Evolutionary conservation across 1,140 invertebrate genomes (phyloP), one percentile per base, ranked within the genome.

Genomic region (Orius insidiosus): DNA sequence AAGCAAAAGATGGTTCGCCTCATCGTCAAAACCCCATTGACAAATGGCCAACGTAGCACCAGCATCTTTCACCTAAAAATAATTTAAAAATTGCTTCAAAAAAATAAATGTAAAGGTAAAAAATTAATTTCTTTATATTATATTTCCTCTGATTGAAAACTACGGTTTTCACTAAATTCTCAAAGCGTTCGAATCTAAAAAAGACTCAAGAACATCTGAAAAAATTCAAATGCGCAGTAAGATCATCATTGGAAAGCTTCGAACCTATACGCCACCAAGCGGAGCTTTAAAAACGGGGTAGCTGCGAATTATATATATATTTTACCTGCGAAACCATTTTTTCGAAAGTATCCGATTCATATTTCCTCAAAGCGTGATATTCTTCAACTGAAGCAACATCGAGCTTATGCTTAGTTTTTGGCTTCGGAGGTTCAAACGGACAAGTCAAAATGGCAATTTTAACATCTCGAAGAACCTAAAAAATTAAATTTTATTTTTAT

Each of bases 21-120:
- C 96, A 63, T 99, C 96, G 64, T 99, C 96, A 64, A 99, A 99
- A 48, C 96, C 96, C 95, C 96, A 99, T 58, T 99, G 96, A 62
- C 96, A 99, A 56, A 99, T 97, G 2, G 92, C 96, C 38, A 99
- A 65, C 10, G 85, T 98, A 1, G 95, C 84, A n/a, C 96, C 96
- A 15, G 86, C 79, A 46, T 85, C 79, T 67, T 98, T 98, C 0
- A 82, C 73, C 67, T 74, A 52, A n/a, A 50, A 53, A 45, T n/a
- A n/a, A n/a, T n/a, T n/a, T n/a, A n/a, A n/a, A n/a, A n/a, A n/a
- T n/a, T n/a, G n/a, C n/a, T n/a, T n/a, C n/a, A n/a, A n/a, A n/a
- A n/a, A n/a, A n/a, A n/a, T n/a, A n/a, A n/a, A 18, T 4, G 14
- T 5, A 5, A n/a, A 4, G 14, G 14, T 19, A 3, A 41, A 19